These are phyloP conservation scores for Pantala flavescens DNA, from an alignment of 1,140 invertebrate species.

Conservation along the genomic window DNA sequence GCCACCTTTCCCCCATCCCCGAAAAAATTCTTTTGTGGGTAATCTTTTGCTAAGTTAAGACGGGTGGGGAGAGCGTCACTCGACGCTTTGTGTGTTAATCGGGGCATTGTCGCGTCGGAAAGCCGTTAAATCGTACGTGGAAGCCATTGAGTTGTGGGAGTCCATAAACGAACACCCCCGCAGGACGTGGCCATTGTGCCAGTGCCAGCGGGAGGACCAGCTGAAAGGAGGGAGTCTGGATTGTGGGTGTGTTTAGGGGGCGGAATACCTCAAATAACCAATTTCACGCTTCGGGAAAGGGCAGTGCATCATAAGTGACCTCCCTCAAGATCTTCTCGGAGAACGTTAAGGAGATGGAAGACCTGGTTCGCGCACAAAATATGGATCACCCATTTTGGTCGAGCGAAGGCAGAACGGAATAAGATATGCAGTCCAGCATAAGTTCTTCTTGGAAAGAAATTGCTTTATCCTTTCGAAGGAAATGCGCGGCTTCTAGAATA, in stretches of 20 bases:
- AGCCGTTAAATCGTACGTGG: background rate
- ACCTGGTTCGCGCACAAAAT: no score
- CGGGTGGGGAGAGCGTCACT: background rate
- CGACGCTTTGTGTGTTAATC: conserved; percentile 8
- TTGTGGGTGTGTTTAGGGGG: background rate
- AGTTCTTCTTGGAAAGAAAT: no score
- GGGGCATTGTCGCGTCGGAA: conserved; percentile 1
- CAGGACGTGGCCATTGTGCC: background rate
- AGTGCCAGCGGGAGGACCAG: background rate
- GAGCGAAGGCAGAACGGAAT: no score
- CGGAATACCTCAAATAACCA: conserved; percentile 9
- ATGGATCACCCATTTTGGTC: no score
- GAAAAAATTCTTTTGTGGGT: background rate
- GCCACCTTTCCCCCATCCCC: background rate
- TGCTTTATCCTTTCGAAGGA: no score
- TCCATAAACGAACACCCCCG: background rate
- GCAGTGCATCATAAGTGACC: background rate
- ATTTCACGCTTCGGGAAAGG: background rate
- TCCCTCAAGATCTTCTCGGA: background rate
- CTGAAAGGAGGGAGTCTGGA: background rate
- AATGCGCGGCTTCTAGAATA: no score
- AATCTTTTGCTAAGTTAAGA: background rate
- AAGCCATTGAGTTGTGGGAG: background rate
- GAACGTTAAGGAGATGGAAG: no score
- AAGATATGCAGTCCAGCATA: no score